Percentiles rank a stretch among this genome's conserved stretches.
Conservation (phyloP, 2,797 vertebrate genomes). For the Cryptoprocta ferox region DNA sequence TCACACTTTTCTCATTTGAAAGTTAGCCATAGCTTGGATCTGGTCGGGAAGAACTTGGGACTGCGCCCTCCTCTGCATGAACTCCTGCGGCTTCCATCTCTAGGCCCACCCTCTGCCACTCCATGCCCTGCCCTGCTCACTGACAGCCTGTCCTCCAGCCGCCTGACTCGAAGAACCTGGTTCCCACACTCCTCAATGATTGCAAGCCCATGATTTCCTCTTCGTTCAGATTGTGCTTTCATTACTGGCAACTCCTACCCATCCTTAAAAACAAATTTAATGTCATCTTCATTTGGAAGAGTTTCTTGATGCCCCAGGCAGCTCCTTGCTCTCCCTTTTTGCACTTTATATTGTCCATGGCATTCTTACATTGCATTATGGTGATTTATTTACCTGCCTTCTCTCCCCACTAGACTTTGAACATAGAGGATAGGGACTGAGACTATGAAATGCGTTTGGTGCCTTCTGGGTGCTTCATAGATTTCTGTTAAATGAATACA, state of each 20-base stretch:
- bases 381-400: background rate
- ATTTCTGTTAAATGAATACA: background rate
- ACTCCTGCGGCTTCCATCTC: background rate
- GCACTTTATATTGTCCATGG: background rate
- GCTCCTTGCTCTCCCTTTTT: background rate
- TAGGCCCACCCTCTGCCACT: accelerated
- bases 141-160: too few species aligned
- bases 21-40: background rate
- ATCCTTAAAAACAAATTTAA: background rate
- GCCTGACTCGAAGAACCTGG: accelerated
- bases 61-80: too few species aligned
- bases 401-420: background rate
- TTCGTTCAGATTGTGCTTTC: background rate
- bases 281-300: background rate
- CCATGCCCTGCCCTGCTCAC: too few species aligned
- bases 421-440: background rate
- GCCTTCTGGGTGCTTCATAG: background rate
- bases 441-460: background rate
- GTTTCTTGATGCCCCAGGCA: background rate
- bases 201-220: too few species aligned
- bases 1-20: background rate
- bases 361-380: background rate
- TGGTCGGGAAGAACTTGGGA: background rate
- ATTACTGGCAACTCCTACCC: background rate
- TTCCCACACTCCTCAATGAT: accelerated